A percentile compares a stretch with the other conserved stretches of the same genome.
Evolutionary conservation across 2,888 invertebrate genomes (phyloP).

Genomic region (Eilema caniola): DNA sequence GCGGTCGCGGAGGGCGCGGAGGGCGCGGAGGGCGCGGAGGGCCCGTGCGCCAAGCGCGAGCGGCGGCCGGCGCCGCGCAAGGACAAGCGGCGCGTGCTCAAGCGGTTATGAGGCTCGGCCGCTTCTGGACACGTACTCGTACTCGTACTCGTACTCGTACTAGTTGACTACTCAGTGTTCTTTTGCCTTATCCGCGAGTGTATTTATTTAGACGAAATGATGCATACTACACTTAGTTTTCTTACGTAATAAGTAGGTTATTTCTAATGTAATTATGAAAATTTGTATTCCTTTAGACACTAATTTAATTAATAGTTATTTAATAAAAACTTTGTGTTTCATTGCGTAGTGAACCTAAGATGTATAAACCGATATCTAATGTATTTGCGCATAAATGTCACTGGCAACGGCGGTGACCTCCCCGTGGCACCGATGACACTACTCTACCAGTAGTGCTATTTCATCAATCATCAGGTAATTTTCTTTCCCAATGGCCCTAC

Average conservation of each 20-base stretch:
- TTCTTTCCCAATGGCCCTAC: too few species aligned
- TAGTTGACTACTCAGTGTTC: slow-evolving; percentile 9
- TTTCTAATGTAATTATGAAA: slow-evolving; percentile 39
- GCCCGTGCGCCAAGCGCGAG: slow-evolving; percentile 94
- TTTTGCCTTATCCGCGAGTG: slow-evolving; percentile 21
- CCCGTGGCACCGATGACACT: too few species aligned
- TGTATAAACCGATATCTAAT: neutral
- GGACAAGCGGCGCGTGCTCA: slow-evolving; percentile 41
- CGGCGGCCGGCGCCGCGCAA: slow-evolving; percentile 29
- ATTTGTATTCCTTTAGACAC: slow-evolving; percentile 42
- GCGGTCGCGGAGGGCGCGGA: slow-evolving; percentile 79
- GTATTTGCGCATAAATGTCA: too few species aligned
- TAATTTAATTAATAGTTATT: slow-evolving; percentile 30
- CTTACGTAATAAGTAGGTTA: slow-evolving; percentile 34
- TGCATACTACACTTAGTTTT: slow-evolving; percentile 16
- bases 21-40: slow-evolving; percentile 58
- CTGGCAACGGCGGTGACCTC: too few species aligned
- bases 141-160: too few species aligned
- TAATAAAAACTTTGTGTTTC: slow-evolving; percentile 16
- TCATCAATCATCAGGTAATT: too few species aligned
- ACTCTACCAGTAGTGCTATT: too few species aligned
- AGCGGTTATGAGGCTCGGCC: slow-evolving; percentile 39
- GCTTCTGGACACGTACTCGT: slow-evolving; percentile 36
- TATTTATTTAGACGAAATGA: slow-evolving; percentile 18
- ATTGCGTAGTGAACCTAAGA: neutral